Evolutionary conservation across 1,140 invertebrate species (phyloP).

Genomic region (Drosophila ercepeae): DNA sequence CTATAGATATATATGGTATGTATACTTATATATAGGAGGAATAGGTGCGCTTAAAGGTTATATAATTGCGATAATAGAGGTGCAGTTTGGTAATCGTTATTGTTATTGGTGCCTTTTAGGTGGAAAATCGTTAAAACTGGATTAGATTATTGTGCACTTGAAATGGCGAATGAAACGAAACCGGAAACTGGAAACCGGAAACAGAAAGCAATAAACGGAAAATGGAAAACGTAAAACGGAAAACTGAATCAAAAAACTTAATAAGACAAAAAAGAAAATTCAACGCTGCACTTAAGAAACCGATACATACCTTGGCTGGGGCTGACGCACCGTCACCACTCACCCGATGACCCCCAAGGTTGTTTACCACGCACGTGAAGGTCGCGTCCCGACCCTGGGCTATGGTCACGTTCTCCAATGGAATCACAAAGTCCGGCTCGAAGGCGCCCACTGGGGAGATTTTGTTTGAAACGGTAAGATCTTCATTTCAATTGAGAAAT

Average conservation of each 20-base stretch:
- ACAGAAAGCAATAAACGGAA: too few relatives aligned
- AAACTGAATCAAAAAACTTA: neutral
- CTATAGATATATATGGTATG: conserved; percentile 5
- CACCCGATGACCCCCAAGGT: conserved; percentile 96
- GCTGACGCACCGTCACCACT: conserved; percentile 90
- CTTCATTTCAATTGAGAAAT: conserved; percentile 73
- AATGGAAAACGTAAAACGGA: neutral
- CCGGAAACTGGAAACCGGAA: neutral
- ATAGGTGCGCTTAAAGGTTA: conserved; percentile 51
- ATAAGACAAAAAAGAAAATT: neutral
- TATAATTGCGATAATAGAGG: conserved; percentile 56
- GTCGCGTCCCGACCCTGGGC: conserved; percentile 93
- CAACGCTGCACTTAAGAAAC: conserved; percentile 79
- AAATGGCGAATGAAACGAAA: conserved; percentile 48
- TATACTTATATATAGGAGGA: conserved; percentile 13
- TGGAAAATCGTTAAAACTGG: conserved; percentile 45
- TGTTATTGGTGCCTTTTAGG: conserved; percentile 45
- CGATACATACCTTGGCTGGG: conserved; percentile 90
- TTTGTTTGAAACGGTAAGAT: conserved; percentile 83
- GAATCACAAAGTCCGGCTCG: conserved; percentile 93
- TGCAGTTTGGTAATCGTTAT: conserved; percentile 50
- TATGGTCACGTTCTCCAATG: conserved; percentile 94
- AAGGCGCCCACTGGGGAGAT: conserved; percentile 85
- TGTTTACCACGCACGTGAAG: conserved; percentile 95
- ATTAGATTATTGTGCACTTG: conserved; percentile 58